Evolutionary conservation across 2,797 vertebrate genomes (phyloP).

Genomic region (Scarus forsteni): DNA sequence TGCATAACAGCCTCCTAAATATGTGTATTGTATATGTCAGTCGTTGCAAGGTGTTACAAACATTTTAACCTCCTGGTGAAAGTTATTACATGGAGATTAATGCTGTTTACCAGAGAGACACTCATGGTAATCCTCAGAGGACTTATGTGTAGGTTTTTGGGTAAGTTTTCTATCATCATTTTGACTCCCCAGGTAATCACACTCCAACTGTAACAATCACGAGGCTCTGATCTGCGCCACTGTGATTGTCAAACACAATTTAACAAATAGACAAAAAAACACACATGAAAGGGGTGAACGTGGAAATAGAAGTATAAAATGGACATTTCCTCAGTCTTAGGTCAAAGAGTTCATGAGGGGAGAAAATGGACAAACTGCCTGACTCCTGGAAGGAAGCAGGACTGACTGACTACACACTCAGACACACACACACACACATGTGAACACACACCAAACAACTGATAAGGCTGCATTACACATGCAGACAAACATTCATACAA

Average conservation of each 20-base stretch:
- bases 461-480: slow-evolving; percentile 36
- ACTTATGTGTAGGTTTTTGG: too few species aligned
- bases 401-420: not conserved
- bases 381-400: slow-evolving; percentile 37
- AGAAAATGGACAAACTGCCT: slow-evolving; percentile 9
- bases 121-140: not conserved
- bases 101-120: not conserved
- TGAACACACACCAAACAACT: not conserved
- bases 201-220: not conserved
- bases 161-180: not conserved
- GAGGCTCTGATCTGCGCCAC: not conserved
- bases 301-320: not conserved
- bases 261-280: not conserved
- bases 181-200: not conserved
- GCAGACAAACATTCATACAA: slow-evolving; percentile 28
- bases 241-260: not conserved
- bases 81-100: not conserved
- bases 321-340: not conserved
- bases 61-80: not conserved
- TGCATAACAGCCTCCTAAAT: too few species aligned
- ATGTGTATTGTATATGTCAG: too few species aligned
- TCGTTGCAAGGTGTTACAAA: not conserved
- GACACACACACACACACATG: not conserved
- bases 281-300: too few species aligned
- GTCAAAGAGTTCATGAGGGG: not conserved